A percentile compares a stretch with the other conserved stretches of the same genome.
Evolutionary conservation across 2,797 vertebrate species (phyloP).

Genomic region (Linurgus olivaceus): DNA sequence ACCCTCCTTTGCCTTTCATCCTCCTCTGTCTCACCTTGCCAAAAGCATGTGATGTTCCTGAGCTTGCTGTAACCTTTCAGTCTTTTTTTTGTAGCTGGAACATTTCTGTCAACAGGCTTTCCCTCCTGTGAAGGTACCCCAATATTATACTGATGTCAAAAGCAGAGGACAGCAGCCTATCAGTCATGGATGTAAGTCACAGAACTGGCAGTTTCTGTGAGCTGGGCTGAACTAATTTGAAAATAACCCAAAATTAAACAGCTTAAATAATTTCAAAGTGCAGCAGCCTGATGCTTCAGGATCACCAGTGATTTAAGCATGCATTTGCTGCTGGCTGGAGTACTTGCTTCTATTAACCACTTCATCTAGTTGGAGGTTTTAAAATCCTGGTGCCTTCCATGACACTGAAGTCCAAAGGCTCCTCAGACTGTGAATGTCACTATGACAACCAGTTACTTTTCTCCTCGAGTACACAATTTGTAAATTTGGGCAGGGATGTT

Average conservation of each 20-base stretch:
- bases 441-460: not conserved
- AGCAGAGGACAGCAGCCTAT: not conserved
- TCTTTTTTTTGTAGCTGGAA: not conserved
- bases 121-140: not conserved
- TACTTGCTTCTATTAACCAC: not conserved
- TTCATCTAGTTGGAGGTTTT: not conserved
- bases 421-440: not conserved
- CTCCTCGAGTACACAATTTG: not conserved
- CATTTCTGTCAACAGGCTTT: not conserved
- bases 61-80: not conserved
- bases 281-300: not conserved
- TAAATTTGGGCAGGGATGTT: not conserved
- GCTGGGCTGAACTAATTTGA: not conserved
- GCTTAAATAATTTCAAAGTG: not conserved
- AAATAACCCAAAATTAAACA: not conserved
- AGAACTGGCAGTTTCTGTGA: not conserved
- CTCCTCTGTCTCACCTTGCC: not conserved
- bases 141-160: not conserved
- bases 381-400: not conserved
- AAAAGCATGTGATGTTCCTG: not conserved
- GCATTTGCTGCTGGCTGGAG: not conserved
- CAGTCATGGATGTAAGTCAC: not conserved
- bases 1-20: slow-evolving; percentile 16
- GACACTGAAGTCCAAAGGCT: not conserved
- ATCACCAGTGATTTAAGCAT: not conserved